Evolutionary conservation across 2,113 vertebrate genomes (phyloP).

Genomic region (Willisornis vidua): DNA sequence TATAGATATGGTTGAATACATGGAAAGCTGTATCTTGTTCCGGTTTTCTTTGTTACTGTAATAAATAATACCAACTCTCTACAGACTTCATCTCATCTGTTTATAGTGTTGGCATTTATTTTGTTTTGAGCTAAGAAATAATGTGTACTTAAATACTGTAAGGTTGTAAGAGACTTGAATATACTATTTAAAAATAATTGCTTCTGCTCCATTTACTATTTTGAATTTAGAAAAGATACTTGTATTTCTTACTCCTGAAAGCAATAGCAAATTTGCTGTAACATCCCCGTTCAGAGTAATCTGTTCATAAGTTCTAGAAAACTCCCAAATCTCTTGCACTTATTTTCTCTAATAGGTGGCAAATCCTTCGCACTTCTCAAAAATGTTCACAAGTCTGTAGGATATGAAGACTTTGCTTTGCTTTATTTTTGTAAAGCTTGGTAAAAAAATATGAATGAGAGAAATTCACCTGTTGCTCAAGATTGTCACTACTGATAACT

Average conservation of each 20-base stretch:
- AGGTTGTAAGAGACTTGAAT: background rate
- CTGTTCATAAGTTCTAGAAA: background rate
- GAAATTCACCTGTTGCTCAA: background rate
- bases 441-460: background rate
- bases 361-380: background rate
- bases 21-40: background rate
- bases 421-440: background rate
- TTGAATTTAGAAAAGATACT: background rate
- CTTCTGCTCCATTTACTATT: background rate
- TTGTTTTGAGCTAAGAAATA: background rate
- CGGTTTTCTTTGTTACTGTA: background rate
- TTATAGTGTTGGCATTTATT: background rate
- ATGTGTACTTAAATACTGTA: background rate
- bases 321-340: background rate
- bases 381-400: background rate
- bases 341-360: background rate
- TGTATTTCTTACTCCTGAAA: background rate
- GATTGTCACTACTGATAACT: background rate
- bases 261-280: background rate
- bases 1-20: background rate
- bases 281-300: background rate
- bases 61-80: background rate
- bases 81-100: background rate
- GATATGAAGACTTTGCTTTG: background rate
- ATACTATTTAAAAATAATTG: background rate